Percentiles rank a stretch among this genome's conserved stretches.
These are phyloP conservation scores for Girardinichthys multiradiatus DNA, from an alignment of 2,113 vertebrate genomes.

Conservation along the genomic window DNA sequence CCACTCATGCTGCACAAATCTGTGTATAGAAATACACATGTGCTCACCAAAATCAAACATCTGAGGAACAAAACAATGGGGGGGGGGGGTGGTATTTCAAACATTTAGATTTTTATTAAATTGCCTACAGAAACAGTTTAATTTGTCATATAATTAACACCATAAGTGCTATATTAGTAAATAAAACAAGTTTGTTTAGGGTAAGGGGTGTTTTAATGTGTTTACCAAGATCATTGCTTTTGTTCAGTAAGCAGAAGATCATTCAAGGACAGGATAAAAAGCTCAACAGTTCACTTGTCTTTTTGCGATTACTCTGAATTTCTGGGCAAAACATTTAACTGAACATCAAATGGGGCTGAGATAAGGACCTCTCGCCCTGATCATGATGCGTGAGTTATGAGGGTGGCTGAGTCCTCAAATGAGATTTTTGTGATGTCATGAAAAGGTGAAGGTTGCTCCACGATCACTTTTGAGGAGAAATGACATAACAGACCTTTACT, in stretches of 20 bases:
- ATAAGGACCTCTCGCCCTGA: not conserved
- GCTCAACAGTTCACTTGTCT: not conserved
- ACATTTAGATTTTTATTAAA: slow-evolving; percentile 8
- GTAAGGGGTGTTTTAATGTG: too few species aligned
- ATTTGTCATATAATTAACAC: not conserved
- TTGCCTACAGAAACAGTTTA: slow-evolving; percentile 9
- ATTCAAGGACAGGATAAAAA: not conserved
- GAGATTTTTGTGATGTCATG: not conserved
- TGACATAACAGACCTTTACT: not conserved
- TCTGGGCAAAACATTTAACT: not conserved
- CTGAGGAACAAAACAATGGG: not conserved
- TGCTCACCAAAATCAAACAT: not conserved
- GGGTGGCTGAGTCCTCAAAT: not conserved
- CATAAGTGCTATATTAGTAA: not conserved
- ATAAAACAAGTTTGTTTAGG: not conserved
- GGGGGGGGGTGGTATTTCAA: not conserved
- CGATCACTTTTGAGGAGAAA: not conserved
- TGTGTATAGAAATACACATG: not conserved
- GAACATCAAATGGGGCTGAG: too few species aligned
- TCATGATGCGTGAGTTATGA: not conserved
- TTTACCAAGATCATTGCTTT: not conserved
- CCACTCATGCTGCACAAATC: not conserved
- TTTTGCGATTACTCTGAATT: not conserved
- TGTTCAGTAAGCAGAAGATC: not conserved
- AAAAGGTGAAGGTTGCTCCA: not conserved